These are phyloP conservation scores for Campylomormyrus tamandua DNA, from an alignment of 2,113 vertebrate genomes.

Conservation along the genomic window DNA sequence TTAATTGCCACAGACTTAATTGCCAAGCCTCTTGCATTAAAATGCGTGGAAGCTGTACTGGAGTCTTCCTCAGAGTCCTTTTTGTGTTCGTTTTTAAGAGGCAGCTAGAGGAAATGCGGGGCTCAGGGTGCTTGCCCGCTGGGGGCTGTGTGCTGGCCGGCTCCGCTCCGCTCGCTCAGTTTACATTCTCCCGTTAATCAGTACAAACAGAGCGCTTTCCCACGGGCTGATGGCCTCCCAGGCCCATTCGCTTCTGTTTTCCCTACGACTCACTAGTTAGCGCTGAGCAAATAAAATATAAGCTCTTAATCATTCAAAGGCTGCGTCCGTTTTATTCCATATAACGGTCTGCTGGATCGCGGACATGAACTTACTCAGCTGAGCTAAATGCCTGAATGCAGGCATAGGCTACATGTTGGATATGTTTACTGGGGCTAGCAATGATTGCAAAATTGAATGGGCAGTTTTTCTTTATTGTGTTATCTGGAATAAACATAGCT, in stretches of 20 bases:
- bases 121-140: background rate
- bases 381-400: background rate
- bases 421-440: background rate
- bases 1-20: background rate
- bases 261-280: background rate
- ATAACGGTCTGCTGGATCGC: background rate
- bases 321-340: background rate
- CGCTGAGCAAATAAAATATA: background rate
- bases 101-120: background rate
- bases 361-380: background rate
- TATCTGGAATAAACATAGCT: background rate
- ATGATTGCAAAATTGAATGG: background rate
- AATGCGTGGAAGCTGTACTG: background rate
- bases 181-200: conserved; percentile 4
- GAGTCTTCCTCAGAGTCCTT: background rate
- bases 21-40: background rate
- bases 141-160: background rate
- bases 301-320: background rate
- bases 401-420: background rate
- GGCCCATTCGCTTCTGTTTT: no score
- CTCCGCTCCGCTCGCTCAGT: background rate
- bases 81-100: background rate
- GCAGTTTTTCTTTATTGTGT: background rate
- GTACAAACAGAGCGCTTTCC: conserved; percentile 4
- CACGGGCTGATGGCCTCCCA: background rate